Evolutionary conservation across 2,888 invertebrate species (phyloP).

Genomic region (Dorcus hopei): DNA sequence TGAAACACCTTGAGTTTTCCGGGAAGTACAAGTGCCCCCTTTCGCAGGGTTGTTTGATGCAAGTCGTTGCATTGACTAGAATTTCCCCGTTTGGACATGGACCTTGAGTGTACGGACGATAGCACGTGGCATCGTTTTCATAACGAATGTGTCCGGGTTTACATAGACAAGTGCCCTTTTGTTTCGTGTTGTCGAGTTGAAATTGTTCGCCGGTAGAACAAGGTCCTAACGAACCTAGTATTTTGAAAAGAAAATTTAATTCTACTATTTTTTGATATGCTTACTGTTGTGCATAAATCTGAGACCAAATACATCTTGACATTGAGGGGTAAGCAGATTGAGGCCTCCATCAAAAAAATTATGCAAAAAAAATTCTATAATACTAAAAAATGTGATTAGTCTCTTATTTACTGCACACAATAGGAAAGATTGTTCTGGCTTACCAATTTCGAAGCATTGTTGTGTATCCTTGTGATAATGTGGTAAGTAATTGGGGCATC

Average conservation of each 20-base stretch:
- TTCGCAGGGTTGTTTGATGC: constrained; percentile 69
- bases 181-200: constrained; percentile 50
- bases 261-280: neutral
- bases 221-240: constrained; percentile 69
- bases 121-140: constrained; percentile 62
- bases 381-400: no score
- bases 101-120: constrained; percentile 74
- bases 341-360: no score
- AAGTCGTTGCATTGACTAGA: constrained; percentile 65
- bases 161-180: constrained; percentile 63
- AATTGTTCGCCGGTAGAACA: constrained; percentile 73
- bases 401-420: no score
- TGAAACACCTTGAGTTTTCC: constrained; percentile 69
- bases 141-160: constrained; percentile 65
- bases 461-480: constrained; percentile 69
- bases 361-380: no score
- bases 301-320: no score
- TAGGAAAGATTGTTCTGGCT: constrained; percentile 5
- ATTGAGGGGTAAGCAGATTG: no score
- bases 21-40: constrained; percentile 76
- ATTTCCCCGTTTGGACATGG: constrained; percentile 70
- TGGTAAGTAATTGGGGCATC: constrained; percentile 67
- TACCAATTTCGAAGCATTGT: constrained; percentile 75
- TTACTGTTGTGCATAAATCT: no score
- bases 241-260: constrained; percentile 2